Conservation (phyloP, 2,797 vertebrate species). For the Aldrovandia affinis region DNA sequence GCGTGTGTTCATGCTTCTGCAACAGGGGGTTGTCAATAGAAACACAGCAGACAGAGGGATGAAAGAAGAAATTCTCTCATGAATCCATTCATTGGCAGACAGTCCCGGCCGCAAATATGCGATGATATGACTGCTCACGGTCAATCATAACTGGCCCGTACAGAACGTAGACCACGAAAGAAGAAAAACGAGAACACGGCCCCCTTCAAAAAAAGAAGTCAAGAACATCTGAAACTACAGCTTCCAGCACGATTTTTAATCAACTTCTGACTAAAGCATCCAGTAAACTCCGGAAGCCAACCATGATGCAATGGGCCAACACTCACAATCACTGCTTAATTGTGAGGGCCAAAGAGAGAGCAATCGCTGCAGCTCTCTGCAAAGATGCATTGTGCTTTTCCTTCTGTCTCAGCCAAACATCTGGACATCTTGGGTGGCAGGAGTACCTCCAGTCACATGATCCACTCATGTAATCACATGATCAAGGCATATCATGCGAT, state of each 20-base stretch:
- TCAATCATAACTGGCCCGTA: background rate
- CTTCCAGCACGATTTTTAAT: background rate
- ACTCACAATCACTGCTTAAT: background rate
- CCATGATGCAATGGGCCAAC: background rate
- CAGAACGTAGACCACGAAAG: background rate
- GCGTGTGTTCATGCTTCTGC: background rate
- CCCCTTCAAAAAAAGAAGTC: background rate
- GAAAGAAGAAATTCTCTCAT: background rate
- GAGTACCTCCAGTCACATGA: background rate
- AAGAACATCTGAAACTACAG: background rate
- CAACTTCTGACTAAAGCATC: background rate
- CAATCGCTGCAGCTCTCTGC: background rate
- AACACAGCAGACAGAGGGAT: background rate
- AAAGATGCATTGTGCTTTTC: background rate
- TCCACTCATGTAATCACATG: background rate
- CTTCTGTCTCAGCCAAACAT: background rate
- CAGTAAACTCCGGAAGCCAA: background rate
- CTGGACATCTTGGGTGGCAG: constrained; percentile 3
- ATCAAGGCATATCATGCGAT: background rate
- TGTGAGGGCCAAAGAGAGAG: background rate
- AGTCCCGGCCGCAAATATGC: background rate
- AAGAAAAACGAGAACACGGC: background rate
- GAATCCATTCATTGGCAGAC: background rate
- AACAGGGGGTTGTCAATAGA: constrained; percentile 4
- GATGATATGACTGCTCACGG: background rate